Evolutionary conservation across 2,113 vertebrate species (phyloP), one percentile per base, ranked within the genome.

Genomic region (Caloenas nicobarica): DNA sequence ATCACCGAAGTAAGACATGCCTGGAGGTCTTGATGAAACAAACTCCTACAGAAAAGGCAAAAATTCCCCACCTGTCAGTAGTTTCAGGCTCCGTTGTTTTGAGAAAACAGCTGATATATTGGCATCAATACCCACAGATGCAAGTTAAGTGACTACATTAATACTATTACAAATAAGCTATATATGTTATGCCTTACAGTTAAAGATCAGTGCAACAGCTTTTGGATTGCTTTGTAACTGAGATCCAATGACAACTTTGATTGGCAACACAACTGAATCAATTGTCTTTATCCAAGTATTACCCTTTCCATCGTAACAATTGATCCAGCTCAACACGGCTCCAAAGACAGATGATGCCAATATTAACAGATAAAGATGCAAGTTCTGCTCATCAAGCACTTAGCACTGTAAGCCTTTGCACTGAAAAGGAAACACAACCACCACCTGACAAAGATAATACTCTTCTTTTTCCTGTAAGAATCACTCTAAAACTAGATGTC

Each of bases 71-170:
- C 28, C 23, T 66, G 17, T 25, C 62, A 54, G 33, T 11, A 48
- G 12, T 31, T 7, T 31, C 22, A 13, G n/a, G 6, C 19, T 66
- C 25, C 23, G 16, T 22, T 69, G 36, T 38, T 69, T 48, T 22
- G 12, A 48, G 21, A 57, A 81, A 26, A 24, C 5, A 0, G 25
- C 5, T 44, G 28, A 51, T 34, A 16, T 2, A 16, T 2, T 26
- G 34, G n/a, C 76, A 81, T 11, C 50, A 25, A 3, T 7, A 57
- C 40, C 23, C 70, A 78, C 5, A 4, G 19, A 54, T 61, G 8
- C 12, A 38, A 31, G 31, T 31, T 31, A 57, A 60, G 33, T 11
- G 11, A 13, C 68, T 42, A 24, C 11, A 9, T 5, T 33, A 53
- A 62, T 11, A 10, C 9, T 2, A 21, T 19, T 33, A 86, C 28